These are phyloP conservation scores for Microplitis manilae DNA, from an alignment of 2,888 invertebrate genomes.

Conservation along the genomic window DNA sequence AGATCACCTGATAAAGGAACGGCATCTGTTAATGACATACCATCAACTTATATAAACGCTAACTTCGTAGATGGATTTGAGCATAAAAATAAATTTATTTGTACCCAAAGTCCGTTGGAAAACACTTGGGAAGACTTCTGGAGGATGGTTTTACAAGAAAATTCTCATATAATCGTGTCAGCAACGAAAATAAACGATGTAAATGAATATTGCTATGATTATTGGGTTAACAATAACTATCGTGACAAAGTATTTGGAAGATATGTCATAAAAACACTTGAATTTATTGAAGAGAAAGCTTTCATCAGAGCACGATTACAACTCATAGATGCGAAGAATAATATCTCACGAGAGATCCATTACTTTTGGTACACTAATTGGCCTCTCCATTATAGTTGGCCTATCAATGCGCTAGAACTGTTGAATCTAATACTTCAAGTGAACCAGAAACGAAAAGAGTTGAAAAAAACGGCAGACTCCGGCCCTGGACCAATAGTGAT, in stretches of 20 bases:
- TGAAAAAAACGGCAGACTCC: no score
- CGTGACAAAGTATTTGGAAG: background rate
- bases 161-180: background rate
- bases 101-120: no score
- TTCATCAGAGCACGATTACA: background rate
- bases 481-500: no score
- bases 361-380: background rate
- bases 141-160: background rate
- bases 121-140: no score
- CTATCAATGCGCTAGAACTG: background rate
- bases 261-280: background rate
- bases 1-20: no score
- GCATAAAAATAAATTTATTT: no score
- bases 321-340: background rate
- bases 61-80: no score
- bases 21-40: no score
- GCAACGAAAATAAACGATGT: background rate
- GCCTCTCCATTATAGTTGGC: background rate
- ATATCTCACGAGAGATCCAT: background rate
- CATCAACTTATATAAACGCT: no score
- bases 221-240: background rate
- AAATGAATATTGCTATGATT: background rate
- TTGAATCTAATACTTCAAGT: background rate
- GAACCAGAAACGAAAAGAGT: no score
- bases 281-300: background rate